Evolutionary conservation across 2,888 invertebrate genomes (phyloP).

Genomic region (Lepeophtheirus nordmannii): DNA sequence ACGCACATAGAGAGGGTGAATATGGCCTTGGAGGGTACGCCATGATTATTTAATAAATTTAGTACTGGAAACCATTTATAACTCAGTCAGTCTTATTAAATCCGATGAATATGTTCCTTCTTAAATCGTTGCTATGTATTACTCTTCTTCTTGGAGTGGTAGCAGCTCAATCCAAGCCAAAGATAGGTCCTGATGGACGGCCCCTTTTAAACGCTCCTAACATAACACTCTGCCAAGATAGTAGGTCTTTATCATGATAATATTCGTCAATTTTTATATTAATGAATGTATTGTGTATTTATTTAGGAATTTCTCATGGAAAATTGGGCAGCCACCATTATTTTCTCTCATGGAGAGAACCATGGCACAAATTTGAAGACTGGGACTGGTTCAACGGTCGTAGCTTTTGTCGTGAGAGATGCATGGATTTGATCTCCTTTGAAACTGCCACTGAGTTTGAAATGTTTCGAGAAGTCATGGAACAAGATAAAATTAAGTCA

Average conservation of each 20-base stretch:
- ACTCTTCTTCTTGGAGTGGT: background rate
- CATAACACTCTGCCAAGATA: conserved; percentile 9
- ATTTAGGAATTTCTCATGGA: conserved; percentile 17
- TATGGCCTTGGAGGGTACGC: background rate
- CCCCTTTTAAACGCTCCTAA: conserved; percentile 20
- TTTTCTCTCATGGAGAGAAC: conserved; percentile 25
- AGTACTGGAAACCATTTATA: background rate
- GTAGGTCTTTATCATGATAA: background rate
- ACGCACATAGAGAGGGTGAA: background rate
- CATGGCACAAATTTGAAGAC: conserved; percentile 24
- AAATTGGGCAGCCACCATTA: conserved; percentile 23
- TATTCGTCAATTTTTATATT: background rate
- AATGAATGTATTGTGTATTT: background rate
- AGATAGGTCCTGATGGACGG: conserved; percentile 22
- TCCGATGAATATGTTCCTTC: background rate
- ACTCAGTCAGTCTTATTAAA: background rate
- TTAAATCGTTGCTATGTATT: background rate
- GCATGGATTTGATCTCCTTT: conserved; percentile 78
- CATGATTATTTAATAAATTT: background rate
- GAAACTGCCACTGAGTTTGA: conserved; percentile 82
- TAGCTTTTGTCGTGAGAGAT: conserved; percentile 75
- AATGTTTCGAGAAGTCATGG: conserved; percentile 37
- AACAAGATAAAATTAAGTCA: conserved; percentile 36
- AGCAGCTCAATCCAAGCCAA: background rate
- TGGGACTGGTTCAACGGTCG: conserved; percentile 69